A percentile compares a stretch with the other conserved stretches of the same genome.
These are phyloP conservation scores for Montipora capricornis DNA, from an alignment of 64 coral and sea anemone genomes.

Conservation along the genomic window DNA sequence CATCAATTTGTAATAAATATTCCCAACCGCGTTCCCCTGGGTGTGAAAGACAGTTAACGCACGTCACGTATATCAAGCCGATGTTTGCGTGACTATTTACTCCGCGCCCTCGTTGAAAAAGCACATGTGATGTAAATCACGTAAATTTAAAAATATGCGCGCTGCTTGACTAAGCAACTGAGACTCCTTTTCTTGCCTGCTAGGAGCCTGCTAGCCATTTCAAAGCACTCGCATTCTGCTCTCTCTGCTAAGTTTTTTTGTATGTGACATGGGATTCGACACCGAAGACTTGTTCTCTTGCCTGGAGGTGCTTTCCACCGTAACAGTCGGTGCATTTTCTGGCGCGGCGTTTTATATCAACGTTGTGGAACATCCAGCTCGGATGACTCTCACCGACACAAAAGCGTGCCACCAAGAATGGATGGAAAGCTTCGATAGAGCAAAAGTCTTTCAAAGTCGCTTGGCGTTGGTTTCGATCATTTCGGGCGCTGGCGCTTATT, in stretches of 20 bases:
- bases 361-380: constrained; percentile 75
- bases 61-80: no score
- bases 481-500: constrained; percentile 76
- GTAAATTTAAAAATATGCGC: not conserved
- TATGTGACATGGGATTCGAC: constrained; percentile 72
- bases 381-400: constrained; percentile 74
- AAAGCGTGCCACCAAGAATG: constrained; percentile 82
- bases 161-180: not conserved
- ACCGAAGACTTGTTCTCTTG: constrained; percentile 65
- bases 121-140: not conserved
- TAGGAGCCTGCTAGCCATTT: no score
- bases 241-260: not conserved
- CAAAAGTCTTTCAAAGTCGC: constrained; percentile 69
- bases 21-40: no score
- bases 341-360: constrained; percentile 80
- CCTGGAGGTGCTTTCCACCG: constrained; percentile 72
- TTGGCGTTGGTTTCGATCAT: constrained; percentile 53
- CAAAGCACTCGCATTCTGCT: not conserved
- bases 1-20: no score
- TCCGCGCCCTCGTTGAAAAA: not conserved
- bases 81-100: no score
- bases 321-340: constrained; percentile 67
- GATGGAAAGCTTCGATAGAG: constrained; percentile 91
- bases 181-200: no score
- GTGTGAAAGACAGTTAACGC: no score